Conservation (phyloP, 30 jellyfish, hydroid and myxozoan species). For the Morbakka virulenta region DNA sequence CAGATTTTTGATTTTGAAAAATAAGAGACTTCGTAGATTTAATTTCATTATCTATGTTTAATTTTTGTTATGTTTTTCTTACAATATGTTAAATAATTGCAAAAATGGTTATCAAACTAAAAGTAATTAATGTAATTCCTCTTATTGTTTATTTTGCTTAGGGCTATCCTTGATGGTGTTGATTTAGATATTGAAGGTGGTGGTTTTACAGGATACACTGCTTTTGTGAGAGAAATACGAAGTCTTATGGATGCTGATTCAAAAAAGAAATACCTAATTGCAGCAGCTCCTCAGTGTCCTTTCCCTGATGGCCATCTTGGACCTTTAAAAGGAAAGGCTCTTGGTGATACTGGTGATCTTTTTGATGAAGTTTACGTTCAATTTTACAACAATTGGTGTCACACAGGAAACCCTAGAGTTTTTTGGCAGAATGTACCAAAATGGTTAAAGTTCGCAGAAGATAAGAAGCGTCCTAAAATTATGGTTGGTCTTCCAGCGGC, state of each 20-base stretch:
- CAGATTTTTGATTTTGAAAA: too few relatives aligned
- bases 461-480: slow-evolving; percentile 75
- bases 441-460: slow-evolving; percentile 79
- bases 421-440: slow-evolving; percentile 70
- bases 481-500: slow-evolving; percentile 95
- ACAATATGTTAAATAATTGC: too few relatives aligned
- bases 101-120: too few relatives aligned
- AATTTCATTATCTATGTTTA: too few relatives aligned
- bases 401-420: slow-evolving; percentile 88
- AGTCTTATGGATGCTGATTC: slow-evolving; percentile 67
- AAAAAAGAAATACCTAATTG: slow-evolving; percentile 70
- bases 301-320: slow-evolving; percentile 96
- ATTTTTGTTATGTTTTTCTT: too few relatives aligned
- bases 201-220: slow-evolving; percentile 78
- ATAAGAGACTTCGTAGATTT: too few relatives aligned
- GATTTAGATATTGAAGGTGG: slow-evolving; percentile 98
- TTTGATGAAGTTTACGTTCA: slow-evolving; percentile 95
- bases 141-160: too few relatives aligned
- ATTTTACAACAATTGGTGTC: slow-evolving; percentile 97
- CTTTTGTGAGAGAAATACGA: slow-evolving; percentile 78
- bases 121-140: too few relatives aligned
- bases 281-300: slow-evolving; percentile 99
- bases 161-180: slow-evolving; percentile 97
- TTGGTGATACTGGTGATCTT: slow-evolving; percentile 92
- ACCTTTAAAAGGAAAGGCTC: slow-evolving; percentile 86